These are phyloP conservation scores for Pheosia gnoma DNA, from an alignment of 2,888 invertebrate genomes.

Conservation along the genomic window DNA sequence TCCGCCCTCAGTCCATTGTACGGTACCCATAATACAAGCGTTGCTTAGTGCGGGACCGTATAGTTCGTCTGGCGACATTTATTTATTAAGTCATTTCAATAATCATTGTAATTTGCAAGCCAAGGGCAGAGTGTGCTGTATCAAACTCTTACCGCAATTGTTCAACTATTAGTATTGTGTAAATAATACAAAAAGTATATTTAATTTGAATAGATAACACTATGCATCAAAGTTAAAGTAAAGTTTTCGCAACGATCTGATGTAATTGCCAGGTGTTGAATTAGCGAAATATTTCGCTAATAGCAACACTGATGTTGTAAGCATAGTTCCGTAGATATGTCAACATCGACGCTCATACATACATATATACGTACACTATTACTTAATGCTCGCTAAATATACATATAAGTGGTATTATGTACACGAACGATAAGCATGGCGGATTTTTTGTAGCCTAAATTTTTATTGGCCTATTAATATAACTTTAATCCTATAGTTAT, in stretches of 20 bases:
- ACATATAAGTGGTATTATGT: conserved; percentile 63
- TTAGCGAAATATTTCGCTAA: conserved; percentile 66
- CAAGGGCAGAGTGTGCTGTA: too few relatives aligned
- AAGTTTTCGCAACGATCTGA: conserved; percentile 33
- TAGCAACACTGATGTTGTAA: conserved; percentile 58
- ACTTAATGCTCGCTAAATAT: conserved; percentile 74
- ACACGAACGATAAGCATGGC: conserved; percentile 35
- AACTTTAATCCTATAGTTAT: too few relatives aligned
- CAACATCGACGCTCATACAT: conserved; percentile 56
- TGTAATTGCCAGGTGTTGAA: conserved; percentile 50
- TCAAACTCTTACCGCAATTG: too few relatives aligned
- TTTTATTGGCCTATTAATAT: too few relatives aligned
- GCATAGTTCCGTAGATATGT: conserved; percentile 76
- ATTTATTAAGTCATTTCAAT: too few relatives aligned
- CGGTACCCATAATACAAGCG: too few relatives aligned
- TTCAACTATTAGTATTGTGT: too few relatives aligned
- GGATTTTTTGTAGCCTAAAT: too few relatives aligned
- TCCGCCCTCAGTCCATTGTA: too few relatives aligned
- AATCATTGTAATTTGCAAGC: too few relatives aligned
- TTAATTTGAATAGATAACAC: conserved; percentile 23
- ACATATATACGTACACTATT: conserved; percentile 56
- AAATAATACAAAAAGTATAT: conserved; percentile 10
- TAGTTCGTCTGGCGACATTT: too few relatives aligned
- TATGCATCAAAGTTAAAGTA: conserved; percentile 13
- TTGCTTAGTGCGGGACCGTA: too few relatives aligned